Evolutionary conservation across 2,113 vertebrate species (phyloP).

Genomic region (Chitala chitala): DNA sequence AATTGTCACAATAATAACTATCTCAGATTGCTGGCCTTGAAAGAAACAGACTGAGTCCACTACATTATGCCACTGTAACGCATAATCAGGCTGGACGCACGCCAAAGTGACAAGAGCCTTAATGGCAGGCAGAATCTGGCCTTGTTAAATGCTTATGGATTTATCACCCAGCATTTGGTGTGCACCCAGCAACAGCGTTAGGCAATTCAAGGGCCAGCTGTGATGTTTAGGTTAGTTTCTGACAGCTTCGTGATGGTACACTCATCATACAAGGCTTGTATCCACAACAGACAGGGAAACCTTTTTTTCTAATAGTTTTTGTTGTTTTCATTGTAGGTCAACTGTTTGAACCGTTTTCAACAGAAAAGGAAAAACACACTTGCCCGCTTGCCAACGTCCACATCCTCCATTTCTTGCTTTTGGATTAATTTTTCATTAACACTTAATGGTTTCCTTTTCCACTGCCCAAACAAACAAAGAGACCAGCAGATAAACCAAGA

Average conservation of each 20-base stretch:
- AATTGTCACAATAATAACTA: not conserved
- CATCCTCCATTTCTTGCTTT: conserved; percentile 49
- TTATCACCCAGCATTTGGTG: too few relatives aligned
- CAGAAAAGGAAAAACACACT: conserved; percentile 33
- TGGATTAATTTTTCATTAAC: conserved; percentile 46
- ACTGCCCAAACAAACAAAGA: conserved; percentile 39
- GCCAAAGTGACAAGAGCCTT: not conserved
- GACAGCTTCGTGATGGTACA: too few relatives aligned
- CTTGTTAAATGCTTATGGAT: conserved; percentile 22
- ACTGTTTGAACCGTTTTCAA: conserved; percentile 28
- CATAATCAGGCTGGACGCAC: not conserved
- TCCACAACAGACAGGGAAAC: too few relatives aligned
- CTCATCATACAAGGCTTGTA: too few relatives aligned
- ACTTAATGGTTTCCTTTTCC: conserved; percentile 52
- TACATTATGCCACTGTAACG: not conserved
- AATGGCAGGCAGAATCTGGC: not conserved
- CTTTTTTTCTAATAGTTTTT: conserved; percentile 8
- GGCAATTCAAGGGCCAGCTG: too few relatives aligned
- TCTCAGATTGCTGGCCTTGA: not conserved
- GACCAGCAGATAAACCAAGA: conserved; percentile 4
- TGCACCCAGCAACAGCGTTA: too few relatives aligned
- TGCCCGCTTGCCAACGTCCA: conserved; percentile 42
- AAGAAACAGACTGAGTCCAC: not conserved
- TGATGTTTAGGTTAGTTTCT: too few relatives aligned
- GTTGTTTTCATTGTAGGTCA: conserved; percentile 41